Evolutionary conservation across 1,140 invertebrate genomes (phyloP).

Genomic region (Tetramorium alpestre): DNA sequence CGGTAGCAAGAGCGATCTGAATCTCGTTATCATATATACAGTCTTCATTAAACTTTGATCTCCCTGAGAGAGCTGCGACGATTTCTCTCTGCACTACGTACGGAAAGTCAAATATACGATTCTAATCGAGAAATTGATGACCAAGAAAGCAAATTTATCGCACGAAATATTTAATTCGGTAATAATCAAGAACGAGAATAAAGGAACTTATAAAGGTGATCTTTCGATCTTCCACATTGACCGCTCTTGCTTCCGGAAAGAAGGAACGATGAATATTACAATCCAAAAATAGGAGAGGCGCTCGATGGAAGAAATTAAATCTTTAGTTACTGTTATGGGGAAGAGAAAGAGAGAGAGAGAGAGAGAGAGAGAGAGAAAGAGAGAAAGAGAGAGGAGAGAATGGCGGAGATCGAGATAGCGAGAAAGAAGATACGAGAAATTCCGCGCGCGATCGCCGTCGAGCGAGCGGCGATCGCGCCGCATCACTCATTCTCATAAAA

Average conservation of each 20-base stretch:
- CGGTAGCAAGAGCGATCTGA: conserved; percentile 10
- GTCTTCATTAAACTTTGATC: conserved; percentile 16
- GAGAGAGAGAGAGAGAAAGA: neutral
- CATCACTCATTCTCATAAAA: conserved; percentile 54
- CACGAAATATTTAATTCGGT: conserved; percentile 5
- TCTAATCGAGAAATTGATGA: conserved; percentile 3
- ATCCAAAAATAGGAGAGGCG: conserved; percentile 8
- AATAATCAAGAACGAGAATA: conserved; percentile 1
- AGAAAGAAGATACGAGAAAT: conserved; percentile 56
- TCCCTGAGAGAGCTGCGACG: neutral
- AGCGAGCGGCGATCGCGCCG: conserved; percentile 19
- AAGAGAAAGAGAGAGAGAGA: neutral
- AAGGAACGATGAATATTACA: neutral
- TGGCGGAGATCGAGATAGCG: conserved; percentile 24
- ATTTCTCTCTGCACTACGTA: neutral
- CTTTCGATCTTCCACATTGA: neutral
- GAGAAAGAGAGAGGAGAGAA: neutral
- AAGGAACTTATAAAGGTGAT: conserved; percentile 25
- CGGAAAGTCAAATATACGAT: neutral
- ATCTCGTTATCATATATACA: conserved; percentile 8
- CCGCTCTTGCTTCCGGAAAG: neutral
- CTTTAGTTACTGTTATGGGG: conserved; percentile 16
- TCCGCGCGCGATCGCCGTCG: conserved; percentile 26
- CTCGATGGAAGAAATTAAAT: conserved; percentile 55
- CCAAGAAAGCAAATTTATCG: neutral